Conservation (phyloP, 1,140 invertebrate species). For the Lanistes nyassanus region DNA sequence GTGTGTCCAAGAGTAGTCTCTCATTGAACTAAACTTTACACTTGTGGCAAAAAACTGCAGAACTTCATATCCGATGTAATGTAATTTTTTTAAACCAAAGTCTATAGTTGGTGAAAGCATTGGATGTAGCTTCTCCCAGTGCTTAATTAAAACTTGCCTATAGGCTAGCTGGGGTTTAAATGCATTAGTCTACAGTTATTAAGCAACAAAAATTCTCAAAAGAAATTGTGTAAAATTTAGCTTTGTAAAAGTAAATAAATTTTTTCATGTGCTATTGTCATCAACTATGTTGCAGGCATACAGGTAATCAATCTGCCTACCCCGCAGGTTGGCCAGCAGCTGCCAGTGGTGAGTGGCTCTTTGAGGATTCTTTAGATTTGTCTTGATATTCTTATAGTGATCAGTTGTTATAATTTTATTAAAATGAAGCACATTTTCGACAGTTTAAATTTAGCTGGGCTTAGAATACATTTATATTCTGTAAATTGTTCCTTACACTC, state of each 20-base stretch:
- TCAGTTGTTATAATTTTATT: neutral
- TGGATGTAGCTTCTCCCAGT: neutral
- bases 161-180: neutral
- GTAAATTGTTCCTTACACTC: neutral
- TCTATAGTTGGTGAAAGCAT: too few species aligned
- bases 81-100: too few species aligned
- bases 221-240: neutral
- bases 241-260: neutral
- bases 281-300: slow-evolving; percentile 48
- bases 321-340: slow-evolving; percentile 50
- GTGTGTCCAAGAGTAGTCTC: too few species aligned
- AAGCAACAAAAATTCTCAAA: neutral
- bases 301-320: slow-evolving; percentile 62
- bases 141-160: neutral
- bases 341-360: slow-evolving; percentile 52
- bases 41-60: too few species aligned
- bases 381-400: neutral
- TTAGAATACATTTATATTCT: neutral
- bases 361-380: neutral
- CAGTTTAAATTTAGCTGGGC: neutral
- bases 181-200: neutral
- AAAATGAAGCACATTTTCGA: neutral
- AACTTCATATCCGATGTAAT: too few species aligned
- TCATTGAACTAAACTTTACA: too few species aligned
- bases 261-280: neutral